A percentile compares a stretch with the other conserved stretches of the same genome.
These are phyloP conservation scores for Ranitomeya imitator DNA, from an alignment of 2,113 vertebrate genomes.

Conservation along the genomic window DNA sequence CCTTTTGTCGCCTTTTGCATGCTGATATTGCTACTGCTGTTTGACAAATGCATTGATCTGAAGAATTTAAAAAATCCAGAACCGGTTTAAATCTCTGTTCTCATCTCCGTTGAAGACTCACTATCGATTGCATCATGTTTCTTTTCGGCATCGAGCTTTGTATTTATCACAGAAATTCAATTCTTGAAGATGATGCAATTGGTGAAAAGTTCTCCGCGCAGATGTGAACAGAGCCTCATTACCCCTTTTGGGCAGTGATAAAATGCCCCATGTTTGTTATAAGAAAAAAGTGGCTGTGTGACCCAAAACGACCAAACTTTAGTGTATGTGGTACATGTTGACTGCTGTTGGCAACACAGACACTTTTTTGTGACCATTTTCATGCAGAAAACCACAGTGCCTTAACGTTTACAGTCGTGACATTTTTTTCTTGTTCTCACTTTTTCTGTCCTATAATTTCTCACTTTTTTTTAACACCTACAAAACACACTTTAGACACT, in stretches of 20 bases:
- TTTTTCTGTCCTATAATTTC: constrained; percentile 6
- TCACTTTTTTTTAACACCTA: neutral
- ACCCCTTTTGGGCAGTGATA: neutral
- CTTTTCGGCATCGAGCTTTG: neutral
- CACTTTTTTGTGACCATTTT: neutral
- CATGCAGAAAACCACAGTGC: neutral
- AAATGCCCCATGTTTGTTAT: neutral
- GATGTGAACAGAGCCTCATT: neutral
- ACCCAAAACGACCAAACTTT: neutral
- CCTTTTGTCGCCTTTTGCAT: neutral
- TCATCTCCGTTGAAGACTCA: neutral
- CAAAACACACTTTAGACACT: neutral
- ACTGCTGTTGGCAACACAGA: too few species aligned
- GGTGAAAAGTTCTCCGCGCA: neutral
- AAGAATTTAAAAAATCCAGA: too few species aligned
- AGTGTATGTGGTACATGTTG: neutral
- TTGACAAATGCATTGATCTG: neutral
- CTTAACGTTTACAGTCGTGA: neutral
- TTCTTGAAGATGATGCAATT: too few species aligned
- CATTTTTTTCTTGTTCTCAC: neutral
- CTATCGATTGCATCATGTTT: neutral
- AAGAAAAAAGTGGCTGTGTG: neutral
- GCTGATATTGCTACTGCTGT: neutral
- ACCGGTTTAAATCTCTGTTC: neutral
- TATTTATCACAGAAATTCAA: too few species aligned